Base-by-base conservation (phyloP, 2,888 invertebrate genomes). In the Hyalella azteca region DNA sequence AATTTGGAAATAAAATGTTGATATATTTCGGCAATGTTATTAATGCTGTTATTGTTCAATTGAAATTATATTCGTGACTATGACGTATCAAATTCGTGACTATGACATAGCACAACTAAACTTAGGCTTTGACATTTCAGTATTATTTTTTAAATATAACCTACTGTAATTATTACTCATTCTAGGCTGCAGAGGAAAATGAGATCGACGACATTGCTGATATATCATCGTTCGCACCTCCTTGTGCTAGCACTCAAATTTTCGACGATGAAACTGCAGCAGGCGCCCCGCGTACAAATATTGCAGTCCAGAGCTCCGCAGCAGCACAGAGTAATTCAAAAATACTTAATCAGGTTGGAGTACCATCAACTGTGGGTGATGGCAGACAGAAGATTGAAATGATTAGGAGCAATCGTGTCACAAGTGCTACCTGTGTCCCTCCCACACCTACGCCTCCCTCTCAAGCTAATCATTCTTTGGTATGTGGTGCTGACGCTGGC, bases 371-470 rank as follows among this genome's bases (percentile, higher is more conserved):
- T n/a, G n/a, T n/a, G n/a, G n/a, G n/a, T n/a, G n/a, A n/a, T n/a
- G n/a, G n/a, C n/a, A n/a, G n/a, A n/a, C n/a, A n/a, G n/a, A n/a
- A n/a, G n/a, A n/a, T n/a, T n/a, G n/a, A n/a, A n/a, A n/a, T n/a
- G n/a, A n/a, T n/a, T n/a, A n/a, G n/a, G n/a, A n/a, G n/a, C n/a
- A n/a, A n/a, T n/a, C n/a, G n/a, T n/a, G n/a, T 49, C 49, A 19
- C 9, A 5, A 49, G n/a, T 13, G 49, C 32, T 13, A 59, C 59
- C 13, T 66, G 66, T 66, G 39, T 66, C 36, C 66, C 66, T 66
- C 66, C 66, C 36, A 66, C 66, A 36, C 66, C 66, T 19, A 66
- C 66, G 9, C 66, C 66, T 3, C 39, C 39, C 13, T 66, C 66
- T 66, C 66, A 66, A 66, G 66, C n/a, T 66, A 66, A 39, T 36